Conservation (phyloP, 2,113 vertebrate genomes). For the Podarcis raffonei region DNA sequence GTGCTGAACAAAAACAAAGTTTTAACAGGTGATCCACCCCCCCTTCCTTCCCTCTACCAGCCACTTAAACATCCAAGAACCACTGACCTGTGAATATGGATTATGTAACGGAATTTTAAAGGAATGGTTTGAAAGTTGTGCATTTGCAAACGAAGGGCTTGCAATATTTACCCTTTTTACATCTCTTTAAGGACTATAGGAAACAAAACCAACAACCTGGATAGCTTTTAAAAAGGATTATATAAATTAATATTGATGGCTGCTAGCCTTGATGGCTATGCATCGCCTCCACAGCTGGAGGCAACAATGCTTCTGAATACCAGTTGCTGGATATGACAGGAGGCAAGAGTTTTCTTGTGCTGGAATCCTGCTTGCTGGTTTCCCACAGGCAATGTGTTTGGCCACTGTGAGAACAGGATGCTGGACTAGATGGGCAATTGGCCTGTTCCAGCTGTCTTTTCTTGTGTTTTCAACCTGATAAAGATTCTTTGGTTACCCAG, state of each 20-base stretch:
- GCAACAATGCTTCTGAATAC: no score
- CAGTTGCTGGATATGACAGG: no score
- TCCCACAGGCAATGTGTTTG: no score
- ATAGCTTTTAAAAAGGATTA: no score
- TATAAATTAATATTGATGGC: no score
- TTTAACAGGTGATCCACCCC: neutral
- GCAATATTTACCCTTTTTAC: conserved; percentile 39
- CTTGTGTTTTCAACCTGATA: neutral
- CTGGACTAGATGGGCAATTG: no score
- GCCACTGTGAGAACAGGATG: no score
- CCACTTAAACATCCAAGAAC: neutral
- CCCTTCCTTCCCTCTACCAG: neutral
- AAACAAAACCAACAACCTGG: neutral
- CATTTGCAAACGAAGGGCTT: conserved; percentile 25
- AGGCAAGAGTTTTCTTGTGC: no score
- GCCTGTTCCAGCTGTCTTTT: no score
- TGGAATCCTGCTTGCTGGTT: no score
- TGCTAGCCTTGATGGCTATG: no score
- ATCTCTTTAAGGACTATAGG: conserved; percentile 24
- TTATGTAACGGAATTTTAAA: neutral
- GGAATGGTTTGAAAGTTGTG: conserved; percentile 7
- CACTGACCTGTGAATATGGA: neutral
- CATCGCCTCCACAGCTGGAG: no score
- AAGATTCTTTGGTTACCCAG: conserved; percentile 35
- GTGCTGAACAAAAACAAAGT: neutral